phyloP scores from a whole-genome alignment of 2,113 vertebrate genomes.

The Nothoprocta pentlandii region DNA sequence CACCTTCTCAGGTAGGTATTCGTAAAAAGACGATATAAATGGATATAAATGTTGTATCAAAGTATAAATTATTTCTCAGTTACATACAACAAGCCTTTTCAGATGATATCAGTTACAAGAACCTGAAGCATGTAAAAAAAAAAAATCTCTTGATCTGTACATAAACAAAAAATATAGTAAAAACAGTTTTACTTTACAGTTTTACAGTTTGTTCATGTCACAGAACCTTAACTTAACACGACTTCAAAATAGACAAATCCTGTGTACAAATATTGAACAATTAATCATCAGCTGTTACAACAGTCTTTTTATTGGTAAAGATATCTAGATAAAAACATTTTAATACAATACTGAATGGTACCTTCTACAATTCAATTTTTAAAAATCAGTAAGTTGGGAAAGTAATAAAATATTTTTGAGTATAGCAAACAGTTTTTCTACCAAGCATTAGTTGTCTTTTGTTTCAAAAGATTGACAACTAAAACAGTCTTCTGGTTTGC shows the following conservation, averaged over 20 bases:
- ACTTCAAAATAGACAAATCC: not conserved
- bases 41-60: not conserved
- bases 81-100: not conserved
- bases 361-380: not conserved
- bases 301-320: not conserved
- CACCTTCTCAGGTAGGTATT: not conserved
- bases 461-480: too few species aligned
- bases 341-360: not conserved
- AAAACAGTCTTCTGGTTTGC: not conserved
- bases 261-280: not conserved
- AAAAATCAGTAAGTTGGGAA: too few species aligned
- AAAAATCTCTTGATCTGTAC: not conserved
- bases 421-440: too few species aligned
- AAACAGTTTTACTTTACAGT: not conserved
- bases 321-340: not conserved
- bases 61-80: not conserved
- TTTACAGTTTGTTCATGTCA: not conserved
- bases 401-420: too few species aligned
- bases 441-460: too few species aligned
- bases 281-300: not conserved
- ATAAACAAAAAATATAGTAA: not conserved
- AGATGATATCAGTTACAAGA: not conserved
- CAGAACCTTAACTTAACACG: not conserved
- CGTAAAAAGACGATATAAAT: not conserved
- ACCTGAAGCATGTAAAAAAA: not conserved